Base-by-base conservation (phyloP, 2,888 invertebrate species). In the Zeuzera pyrina region DNA sequence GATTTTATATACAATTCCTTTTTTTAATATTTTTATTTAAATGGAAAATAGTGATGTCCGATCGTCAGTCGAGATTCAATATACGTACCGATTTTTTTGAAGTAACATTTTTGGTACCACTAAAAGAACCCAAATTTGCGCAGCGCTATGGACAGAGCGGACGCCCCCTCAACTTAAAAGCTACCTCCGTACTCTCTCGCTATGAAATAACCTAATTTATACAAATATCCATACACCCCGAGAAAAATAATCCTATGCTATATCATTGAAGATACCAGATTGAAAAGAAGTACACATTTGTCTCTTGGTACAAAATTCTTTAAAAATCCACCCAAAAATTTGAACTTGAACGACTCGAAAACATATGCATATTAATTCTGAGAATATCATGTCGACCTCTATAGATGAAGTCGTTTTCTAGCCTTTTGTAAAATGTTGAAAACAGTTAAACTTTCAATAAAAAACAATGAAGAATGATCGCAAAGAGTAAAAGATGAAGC, bases 191-290 rank as follows among this genome's bases (percentile, higher is more conserved):
- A 57, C 13, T 58, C 66, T 70, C 64, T 70, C 63, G 65, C 74
- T 68, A 71, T 62, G 63, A 68, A 67, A 63, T 67, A 69, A 54
- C 45, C 74, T 76, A 79, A 68, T 78, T 81, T 79, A 72, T 79
- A 79, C 78, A 79, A 49, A 60, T 66, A 77, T 60, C 77, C 79
- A 71, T 77, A 78, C 77, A 79, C 78, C 79, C 72, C 58, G 56
- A 61, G 56, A 68, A 66, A 60, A 64, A 66, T 25, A 25, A 25
- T 12, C n/a, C n/a, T n/a, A n/a, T n/a, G n/a, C n/a, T n/a, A n/a
- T n/a, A n/a, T n/a, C n/a, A n/a, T n/a, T n/a, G n/a, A n/a, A n/a
- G n/a, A n/a, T n/a, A n/a, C n/a, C n/a, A n/a, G n/a, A n/a, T n/a
- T n/a, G n/a, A n/a, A n/a, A n/a, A 13, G 12, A 12, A 26, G 14